These are phyloP conservation scores for Phalacrocorax brasilianus DNA, from an alignment of 2,113 vertebrate species.

Conservation along the genomic window DNA sequence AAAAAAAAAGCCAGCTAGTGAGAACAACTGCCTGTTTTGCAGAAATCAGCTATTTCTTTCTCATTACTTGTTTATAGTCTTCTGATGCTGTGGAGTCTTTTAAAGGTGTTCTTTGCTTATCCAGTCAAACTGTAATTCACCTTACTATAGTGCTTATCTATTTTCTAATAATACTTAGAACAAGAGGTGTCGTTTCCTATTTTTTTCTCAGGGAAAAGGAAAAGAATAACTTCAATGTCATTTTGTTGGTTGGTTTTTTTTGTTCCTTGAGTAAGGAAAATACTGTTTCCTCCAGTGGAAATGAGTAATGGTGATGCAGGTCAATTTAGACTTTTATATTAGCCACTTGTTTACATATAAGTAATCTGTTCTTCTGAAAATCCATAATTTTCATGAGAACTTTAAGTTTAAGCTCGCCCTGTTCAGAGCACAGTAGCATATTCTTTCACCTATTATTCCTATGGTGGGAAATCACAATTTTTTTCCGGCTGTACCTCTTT, in stretches of 20 bases:
- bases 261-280: background rate
- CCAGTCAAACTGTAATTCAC: background rate
- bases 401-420: background rate
- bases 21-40: background rate
- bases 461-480: background rate
- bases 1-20: background rate
- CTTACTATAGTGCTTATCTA: background rate
- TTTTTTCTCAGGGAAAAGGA: background rate
- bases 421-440: background rate
- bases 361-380: background rate
- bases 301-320: conserved; percentile 30
- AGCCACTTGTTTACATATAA: background rate
- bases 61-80: background rate
- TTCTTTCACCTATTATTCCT: background rate
- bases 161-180: conserved; percentile 4
- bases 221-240: background rate
- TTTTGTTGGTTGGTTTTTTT: background rate
- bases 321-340: background rate
- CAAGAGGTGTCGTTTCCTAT: background rate
- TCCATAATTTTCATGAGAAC: background rate
- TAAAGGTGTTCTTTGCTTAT: background rate
- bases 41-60: background rate
- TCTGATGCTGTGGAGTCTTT: background rate
- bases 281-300: background rate
- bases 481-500: background rate